Conservation (phyloP, 2,797 vertebrate species). For the Phoebastria nigripes region DNA sequence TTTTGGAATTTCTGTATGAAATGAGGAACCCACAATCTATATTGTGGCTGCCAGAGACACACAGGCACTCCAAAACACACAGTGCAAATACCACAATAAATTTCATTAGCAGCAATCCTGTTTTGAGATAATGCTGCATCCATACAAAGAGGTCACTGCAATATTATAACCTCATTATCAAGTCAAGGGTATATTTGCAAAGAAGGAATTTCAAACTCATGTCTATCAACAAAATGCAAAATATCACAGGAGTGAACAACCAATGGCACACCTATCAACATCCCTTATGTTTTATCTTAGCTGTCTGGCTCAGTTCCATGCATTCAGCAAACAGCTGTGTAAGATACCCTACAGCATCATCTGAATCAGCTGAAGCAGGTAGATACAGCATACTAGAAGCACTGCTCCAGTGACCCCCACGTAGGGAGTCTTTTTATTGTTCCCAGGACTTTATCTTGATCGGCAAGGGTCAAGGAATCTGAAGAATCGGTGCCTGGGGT, state of each 20-base stretch:
- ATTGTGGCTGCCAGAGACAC: not conserved
- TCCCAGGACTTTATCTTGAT: not conserved
- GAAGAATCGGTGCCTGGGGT: not conserved
- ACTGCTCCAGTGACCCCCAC: not conserved
- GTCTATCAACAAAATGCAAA: not conserved
- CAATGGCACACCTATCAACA: not conserved
- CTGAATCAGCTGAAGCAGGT: not conserved
- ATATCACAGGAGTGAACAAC: not conserved
- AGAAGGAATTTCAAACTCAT: not conserved
- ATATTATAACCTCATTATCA: accelerated
- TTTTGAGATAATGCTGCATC: not conserved
- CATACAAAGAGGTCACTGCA: not conserved
- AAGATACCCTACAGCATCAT: not conserved
- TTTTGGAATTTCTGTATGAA: not conserved
- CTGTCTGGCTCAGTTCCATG: not conserved
- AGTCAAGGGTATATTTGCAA: not conserved
- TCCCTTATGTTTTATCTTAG: not conserved
- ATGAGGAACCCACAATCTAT: not conserved
- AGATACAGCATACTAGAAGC: not conserved
- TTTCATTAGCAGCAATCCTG: not conserved
- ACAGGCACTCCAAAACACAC: not conserved
- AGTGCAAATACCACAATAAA: not conserved
- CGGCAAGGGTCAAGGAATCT: not conserved
- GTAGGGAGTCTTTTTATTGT: not conserved
- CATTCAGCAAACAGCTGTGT: not conserved